Percentiles rank a stretch among this genome's conserved stretches.
These are phyloP conservation scores for Electrophaes corylata DNA, from an alignment of 2,888 invertebrate genomes.

Conservation along the genomic window DNA sequence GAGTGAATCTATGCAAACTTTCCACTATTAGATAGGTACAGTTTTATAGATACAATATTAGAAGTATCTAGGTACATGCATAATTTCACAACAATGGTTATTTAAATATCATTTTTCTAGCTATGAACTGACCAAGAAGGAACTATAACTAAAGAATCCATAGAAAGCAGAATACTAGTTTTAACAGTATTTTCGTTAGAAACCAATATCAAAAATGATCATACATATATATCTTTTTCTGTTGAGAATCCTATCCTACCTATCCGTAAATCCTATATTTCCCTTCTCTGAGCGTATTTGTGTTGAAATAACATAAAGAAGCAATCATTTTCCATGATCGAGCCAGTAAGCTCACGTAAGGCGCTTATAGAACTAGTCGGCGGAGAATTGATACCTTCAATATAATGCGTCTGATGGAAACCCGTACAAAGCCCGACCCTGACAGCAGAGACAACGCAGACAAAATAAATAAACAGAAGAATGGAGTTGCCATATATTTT, in stretches of 20 bases:
- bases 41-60: too few relatives aligned
- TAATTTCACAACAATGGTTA: too few relatives aligned
- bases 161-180: too few relatives aligned
- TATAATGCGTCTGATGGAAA: constrained; percentile 74
- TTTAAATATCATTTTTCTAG: too few relatives aligned
- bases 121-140: too few relatives aligned
- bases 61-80: too few relatives aligned
- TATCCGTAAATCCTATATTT: neutral
- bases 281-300: constrained; percentile 6
- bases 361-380: constrained; percentile 44
- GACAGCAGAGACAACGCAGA: constrained; percentile 80
- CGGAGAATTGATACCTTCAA: constrained; percentile 76
- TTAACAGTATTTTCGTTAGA: too few relatives aligned
- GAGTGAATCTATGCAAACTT: too few relatives aligned
- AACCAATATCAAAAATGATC: neutral
- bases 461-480: constrained; percentile 76
- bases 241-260: neutral
- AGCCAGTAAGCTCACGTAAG: constrained; percentile 34
- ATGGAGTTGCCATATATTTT: constrained; percentile 45
- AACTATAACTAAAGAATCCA: too few relatives aligned
- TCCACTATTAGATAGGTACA: too few relatives aligned
- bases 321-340: constrained; percentile 33
- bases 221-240: neutral
- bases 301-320: constrained; percentile 21
- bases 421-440: constrained; percentile 74